Evolutionary conservation across 2,888 invertebrate genomes (phyloP).

Genomic region (Timema cristinae): DNA sequence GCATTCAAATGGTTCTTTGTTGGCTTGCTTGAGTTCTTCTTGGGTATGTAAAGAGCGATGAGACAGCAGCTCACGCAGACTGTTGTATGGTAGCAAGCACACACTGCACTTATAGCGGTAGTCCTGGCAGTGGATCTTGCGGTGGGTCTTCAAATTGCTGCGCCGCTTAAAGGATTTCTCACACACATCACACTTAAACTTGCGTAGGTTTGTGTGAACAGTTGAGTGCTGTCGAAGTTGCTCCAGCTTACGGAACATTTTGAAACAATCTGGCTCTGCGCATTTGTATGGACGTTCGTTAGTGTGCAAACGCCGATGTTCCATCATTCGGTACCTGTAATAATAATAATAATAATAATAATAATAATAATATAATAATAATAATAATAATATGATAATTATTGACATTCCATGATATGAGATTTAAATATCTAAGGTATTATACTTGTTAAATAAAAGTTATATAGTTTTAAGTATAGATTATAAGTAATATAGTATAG

Average conservation of each 20-base stretch:
- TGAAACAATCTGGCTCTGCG: constrained; percentile 17
- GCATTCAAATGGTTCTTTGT: background rate
- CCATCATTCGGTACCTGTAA: constrained; percentile 19
- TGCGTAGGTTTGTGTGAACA: constrained; percentile 20
- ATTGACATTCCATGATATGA: no score
- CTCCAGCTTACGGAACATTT: constrained; percentile 22
- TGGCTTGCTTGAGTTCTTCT: no score
- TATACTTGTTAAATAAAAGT: no score
- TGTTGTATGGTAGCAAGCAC: no score
- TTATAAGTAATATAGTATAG: no score
- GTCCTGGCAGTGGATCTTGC: constrained; percentile 17
- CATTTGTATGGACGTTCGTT: constrained; percentile 25
- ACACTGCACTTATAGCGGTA: no score
- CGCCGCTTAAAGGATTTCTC: constrained; percentile 26
- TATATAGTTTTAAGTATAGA: no score
- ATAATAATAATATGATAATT: background rate
- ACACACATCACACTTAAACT: constrained; percentile 29
- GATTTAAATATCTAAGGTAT: no score
- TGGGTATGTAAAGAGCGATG: no score
- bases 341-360: background rate
- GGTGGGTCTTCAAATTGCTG: constrained; percentile 18
- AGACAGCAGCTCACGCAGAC: no score
- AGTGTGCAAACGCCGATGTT: constrained; percentile 21
- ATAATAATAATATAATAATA: no score
- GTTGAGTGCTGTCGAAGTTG: constrained; percentile 17